Evolutionary conservation across 2,888 invertebrate genomes (phyloP), one percentile per base, ranked within the genome.

Genomic region (Salticus scenicus): DNA sequence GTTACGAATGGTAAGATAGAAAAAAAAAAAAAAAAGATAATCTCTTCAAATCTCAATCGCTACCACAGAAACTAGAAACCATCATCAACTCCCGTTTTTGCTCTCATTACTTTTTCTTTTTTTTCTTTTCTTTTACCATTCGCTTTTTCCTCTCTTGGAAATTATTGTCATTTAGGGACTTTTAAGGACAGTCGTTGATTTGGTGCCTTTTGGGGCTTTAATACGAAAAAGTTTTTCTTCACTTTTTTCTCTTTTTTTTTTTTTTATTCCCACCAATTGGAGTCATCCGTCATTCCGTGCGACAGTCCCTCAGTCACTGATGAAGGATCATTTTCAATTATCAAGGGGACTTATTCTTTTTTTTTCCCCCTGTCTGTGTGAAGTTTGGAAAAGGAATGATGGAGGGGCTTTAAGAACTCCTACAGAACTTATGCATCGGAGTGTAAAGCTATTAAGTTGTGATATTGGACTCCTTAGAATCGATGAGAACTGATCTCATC

Each of bases 121-220:
- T 20, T 72, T 47, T 12, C 24, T 17, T 41, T 37, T 63, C 30
- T 12, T 10, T 64, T 41, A n/a, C 27, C 42, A 51, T n/a, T 57
- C 64, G 57, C 66, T 37, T 47, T 70, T 41, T 74, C 74, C 69
- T 47, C 28, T 42, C 42, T 73, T 17, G 63, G 51, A 84, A 84
- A 84, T 84, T 84, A 84, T 84, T 84, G 83, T 84, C 83, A 84
- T 84, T 84, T 84, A 67, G 77, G 51, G 69, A 84, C 83, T 84
- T 84, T 84, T 82, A n/a, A 82, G 82, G 73, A 64, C 82, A 63
- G 64, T 37, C 63, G 67, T 63, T 57, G 64, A 41, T 81, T 69
- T 69, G 74, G 81, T 81, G 42, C 42, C 74, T 70, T 71, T 63
- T 57, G 57, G 57, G 57, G 57, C 20, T 57, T 24, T 57, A 57